Conservation (phyloP, 2,888 invertebrate species). For the Barypeithes pellucidus region DNA sequence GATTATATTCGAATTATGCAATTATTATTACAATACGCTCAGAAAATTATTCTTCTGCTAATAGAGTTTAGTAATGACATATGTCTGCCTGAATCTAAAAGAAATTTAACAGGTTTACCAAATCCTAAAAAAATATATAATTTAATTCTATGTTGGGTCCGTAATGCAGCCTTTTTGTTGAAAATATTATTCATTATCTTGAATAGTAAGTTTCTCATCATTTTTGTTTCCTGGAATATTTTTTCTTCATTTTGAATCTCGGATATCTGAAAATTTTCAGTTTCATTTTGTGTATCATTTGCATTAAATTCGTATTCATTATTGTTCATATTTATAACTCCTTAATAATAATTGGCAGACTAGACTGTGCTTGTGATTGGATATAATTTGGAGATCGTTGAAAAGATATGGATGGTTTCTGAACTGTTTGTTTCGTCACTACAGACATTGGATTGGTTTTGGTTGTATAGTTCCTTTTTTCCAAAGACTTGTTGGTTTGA, state of each 20-base stretch:
- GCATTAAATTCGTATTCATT: too few species aligned
- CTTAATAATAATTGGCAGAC: too few species aligned
- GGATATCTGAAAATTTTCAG: not conserved
- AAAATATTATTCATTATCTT: not conserved
- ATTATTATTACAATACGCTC: too few species aligned
- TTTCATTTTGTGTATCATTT: not conserved
- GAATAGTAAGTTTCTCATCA: not conserved
- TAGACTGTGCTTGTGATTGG: too few species aligned
- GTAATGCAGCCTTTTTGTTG: not conserved
- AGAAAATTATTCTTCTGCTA: too few species aligned
- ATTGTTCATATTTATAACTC: too few species aligned
- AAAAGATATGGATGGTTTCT: not conserved
- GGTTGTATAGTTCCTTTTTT: constrained; percentile 3
- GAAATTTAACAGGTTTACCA: not conserved
- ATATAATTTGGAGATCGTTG: not conserved
- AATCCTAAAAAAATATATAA: not conserved
- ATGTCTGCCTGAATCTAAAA: constrained; percentile 3
- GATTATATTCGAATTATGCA: too few species aligned
- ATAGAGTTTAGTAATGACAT: not conserved
- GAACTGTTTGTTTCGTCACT: not conserved
- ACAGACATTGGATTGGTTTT: constrained; percentile 6
- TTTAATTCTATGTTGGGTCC: not conserved
- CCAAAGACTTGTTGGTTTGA: constrained; percentile 2
- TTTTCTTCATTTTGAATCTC: not conserved
- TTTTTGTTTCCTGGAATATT: not conserved